Conservation (phyloP, 1,140 invertebrate genomes). For the Euborellia annulipes region DNA sequence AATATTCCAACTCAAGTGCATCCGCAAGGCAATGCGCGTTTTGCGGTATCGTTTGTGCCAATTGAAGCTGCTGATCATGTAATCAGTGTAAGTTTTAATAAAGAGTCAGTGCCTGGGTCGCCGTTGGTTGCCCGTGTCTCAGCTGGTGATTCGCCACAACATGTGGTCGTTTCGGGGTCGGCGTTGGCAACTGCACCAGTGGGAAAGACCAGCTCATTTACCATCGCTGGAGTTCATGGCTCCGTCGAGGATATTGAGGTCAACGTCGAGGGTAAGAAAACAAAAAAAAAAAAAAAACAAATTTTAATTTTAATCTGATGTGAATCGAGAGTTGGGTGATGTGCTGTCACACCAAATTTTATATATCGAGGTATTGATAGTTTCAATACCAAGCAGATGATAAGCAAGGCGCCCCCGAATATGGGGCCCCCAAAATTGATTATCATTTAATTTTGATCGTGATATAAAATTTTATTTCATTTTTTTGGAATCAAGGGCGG, state of each 20-base stretch:
- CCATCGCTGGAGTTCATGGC: constrained; percentile 56
- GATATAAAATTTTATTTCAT: too few species aligned
- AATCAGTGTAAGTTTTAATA: constrained; percentile 94
- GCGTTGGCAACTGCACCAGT: constrained; percentile 49
- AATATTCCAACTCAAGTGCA: constrained; percentile 97
- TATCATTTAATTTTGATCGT: too few species aligned
- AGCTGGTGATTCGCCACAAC: constrained; percentile 40
- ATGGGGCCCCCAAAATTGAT: too few species aligned
- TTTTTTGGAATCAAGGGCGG: too few species aligned
- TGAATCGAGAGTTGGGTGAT: too few species aligned
- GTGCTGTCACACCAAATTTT: too few species aligned
- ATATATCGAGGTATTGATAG: too few species aligned
- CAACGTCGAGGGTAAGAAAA: constrained; percentile 80
- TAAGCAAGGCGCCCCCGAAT: too few species aligned
- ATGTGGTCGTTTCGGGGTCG: constrained; percentile 54
- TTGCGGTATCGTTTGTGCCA: constrained; percentile 90
- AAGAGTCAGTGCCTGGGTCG: constrained; percentile 57
- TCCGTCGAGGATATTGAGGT: constrained; percentile 83
- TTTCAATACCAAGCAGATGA: too few species aligned
- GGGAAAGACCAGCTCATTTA: constrained; percentile 54
- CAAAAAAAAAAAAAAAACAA: too few species aligned
- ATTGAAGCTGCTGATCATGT: constrained; percentile 85
- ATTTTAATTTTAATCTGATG: too few species aligned
- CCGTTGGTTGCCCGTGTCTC: constrained; percentile 59
- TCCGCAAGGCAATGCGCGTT: constrained; percentile 73